phyloP scores from a whole-genome alignment of 2,888 invertebrate species.

The Eustalomyia histrio region DNA sequence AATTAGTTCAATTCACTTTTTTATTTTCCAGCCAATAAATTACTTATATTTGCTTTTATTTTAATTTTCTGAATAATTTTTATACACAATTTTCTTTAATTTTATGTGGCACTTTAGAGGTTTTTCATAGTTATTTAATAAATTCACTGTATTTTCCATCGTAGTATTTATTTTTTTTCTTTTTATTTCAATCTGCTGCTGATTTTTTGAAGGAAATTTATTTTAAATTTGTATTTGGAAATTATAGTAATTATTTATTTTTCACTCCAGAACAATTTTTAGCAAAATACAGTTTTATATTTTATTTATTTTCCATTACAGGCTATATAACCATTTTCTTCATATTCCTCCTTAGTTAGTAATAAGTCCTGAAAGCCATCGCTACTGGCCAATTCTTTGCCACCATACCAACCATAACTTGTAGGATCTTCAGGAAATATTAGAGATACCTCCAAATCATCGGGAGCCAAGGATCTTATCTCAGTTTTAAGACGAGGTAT shows the following conservation, averaged over 20 bases:
- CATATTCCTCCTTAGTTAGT: constrained; percentile 92
- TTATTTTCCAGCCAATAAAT: too few relatives aligned
- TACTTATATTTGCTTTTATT: constrained; percentile 9
- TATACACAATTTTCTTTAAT: too few relatives aligned
- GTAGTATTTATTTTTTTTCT: not conserved
- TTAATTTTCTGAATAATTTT: not conserved
- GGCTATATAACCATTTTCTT: constrained; percentile 87
- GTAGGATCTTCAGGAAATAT: constrained; percentile 86
- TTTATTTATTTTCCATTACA: constrained; percentile 67
- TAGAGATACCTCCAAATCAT: constrained; percentile 88
- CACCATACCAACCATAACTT: constrained; percentile 94
- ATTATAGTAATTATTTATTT: too few relatives aligned
- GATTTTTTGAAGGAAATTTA: too few relatives aligned
- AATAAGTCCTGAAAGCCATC: constrained; percentile 86
- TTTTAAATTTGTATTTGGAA: too few relatives aligned
- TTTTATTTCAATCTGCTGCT: not conserved
- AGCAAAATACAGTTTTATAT: not conserved
- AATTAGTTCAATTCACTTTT: not conserved
- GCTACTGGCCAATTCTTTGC: constrained; percentile 86
- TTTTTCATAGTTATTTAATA: not conserved
- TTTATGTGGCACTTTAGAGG: too few relatives aligned
- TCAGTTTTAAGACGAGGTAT: constrained; percentile 88
- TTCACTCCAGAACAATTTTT: not conserved
- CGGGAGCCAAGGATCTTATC: constrained; percentile 88
- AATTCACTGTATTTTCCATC: not conserved